A percentile compares a stretch with the other conserved stretches of the same genome.
Conservation (phyloP, 1,140 invertebrate genomes). For the Diuraphis noxia region DNA sequence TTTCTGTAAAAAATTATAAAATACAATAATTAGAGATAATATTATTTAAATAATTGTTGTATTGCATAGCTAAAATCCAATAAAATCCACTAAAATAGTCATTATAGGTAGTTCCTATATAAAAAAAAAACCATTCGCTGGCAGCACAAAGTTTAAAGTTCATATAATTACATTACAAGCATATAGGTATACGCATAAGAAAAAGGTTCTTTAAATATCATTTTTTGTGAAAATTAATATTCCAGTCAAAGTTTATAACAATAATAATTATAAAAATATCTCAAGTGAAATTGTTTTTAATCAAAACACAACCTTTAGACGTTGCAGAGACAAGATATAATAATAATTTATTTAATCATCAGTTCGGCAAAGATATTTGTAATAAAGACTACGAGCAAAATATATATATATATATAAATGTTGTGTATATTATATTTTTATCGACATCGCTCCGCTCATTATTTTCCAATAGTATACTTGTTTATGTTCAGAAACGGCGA, state of each 20-base stretch:
- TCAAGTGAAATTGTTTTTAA: background rate
- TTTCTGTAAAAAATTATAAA: background rate
- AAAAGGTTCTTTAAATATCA: background rate
- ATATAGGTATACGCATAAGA: background rate
- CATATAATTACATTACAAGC: background rate
- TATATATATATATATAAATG: no score
- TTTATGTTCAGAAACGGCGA: background rate
- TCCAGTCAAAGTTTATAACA: background rate
- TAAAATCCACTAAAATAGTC: no score
- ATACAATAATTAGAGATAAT: background rate
- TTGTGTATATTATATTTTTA: background rate
- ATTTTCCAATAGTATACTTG: background rate
- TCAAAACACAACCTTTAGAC: background rate
- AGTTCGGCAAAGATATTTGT: background rate
- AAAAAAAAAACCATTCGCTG: background rate
- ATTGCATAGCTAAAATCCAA: background rate
- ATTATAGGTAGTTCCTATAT: no score
- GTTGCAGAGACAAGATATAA: background rate
- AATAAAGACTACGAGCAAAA: no score
- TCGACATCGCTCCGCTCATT: background rate
- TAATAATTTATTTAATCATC: background rate
- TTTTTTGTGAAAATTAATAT: background rate
- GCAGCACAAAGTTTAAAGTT: no score
- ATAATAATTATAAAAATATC: no score
- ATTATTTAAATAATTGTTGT: background rate